Conservation (phyloP, 2,888 invertebrate species). For the Mythimna impura region DNA sequence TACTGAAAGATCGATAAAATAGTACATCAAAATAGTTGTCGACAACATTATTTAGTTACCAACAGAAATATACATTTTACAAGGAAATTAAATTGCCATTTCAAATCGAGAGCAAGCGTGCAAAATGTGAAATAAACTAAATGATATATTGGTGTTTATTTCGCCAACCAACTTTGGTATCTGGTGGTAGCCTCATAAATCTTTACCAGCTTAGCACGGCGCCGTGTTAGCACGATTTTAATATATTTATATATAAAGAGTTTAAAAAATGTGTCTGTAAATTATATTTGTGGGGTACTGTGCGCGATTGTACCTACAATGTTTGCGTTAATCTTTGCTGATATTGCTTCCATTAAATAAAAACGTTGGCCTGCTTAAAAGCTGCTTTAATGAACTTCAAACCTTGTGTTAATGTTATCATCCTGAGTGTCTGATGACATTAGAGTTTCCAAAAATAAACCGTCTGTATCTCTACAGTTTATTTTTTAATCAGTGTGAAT, state of each 20-base stretch:
- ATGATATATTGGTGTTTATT: slow-evolving; percentile 62
- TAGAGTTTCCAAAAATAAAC: not conserved
- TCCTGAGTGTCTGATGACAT: not conserved
- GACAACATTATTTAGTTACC: slow-evolving; percentile 11
- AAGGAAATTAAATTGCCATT: slow-evolving; percentile 56
- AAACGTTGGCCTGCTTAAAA: not conserved
- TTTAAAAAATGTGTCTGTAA: slow-evolving; percentile 46
- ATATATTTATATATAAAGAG: slow-evolving; percentile 37
- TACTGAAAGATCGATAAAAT: not conserved
- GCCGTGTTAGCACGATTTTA: slow-evolving; percentile 53
- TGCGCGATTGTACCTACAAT: slow-evolving; percentile 30
- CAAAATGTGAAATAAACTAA: slow-evolving; percentile 57
- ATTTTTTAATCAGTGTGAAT: not conserved
- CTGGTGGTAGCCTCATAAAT: slow-evolving; percentile 56
- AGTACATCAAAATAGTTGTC: slow-evolving; percentile 9
- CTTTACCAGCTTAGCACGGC: slow-evolving; percentile 44
- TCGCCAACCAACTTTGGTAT: slow-evolving; percentile 57
- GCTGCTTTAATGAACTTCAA: not conserved
- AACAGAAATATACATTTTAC: slow-evolving; percentile 32
- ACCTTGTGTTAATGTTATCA: not conserved
- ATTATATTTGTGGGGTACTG: slow-evolving; percentile 41
- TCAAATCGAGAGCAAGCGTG: slow-evolving; percentile 43
- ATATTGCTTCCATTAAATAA: slow-evolving; percentile 3
- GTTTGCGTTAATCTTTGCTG: slow-evolving; percentile 12
- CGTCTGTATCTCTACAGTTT: not conserved